Percentiles rank a stretch among this genome's conserved stretches.
Evolutionary conservation across 2,888 invertebrate species (phyloP).

Genomic region (Andrena chrysosceles): DNA sequence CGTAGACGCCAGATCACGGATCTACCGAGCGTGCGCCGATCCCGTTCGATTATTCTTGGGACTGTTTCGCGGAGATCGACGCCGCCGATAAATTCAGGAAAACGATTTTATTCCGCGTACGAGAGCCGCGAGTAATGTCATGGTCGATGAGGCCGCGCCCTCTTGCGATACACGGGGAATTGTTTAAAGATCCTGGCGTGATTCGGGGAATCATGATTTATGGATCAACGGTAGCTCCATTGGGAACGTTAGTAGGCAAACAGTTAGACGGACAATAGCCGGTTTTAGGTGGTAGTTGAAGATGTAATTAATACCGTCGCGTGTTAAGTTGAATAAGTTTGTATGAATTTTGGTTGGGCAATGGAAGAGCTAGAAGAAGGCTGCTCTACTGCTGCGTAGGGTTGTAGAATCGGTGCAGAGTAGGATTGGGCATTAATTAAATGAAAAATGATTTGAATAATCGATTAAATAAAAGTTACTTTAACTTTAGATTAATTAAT

Average conservation of each 20-base stretch:
- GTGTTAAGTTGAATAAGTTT: too few relatives aligned
- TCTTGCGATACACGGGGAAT: conserved; percentile 21
- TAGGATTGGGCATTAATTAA: too few relatives aligned
- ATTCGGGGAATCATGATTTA: conserved; percentile 38
- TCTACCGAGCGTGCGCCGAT: conserved; percentile 25
- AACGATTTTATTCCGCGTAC: conserved; percentile 27
- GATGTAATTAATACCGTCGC: not conserved
- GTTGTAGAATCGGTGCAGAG: too few relatives aligned
- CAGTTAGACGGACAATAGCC: not conserved
- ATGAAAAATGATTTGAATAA: too few relatives aligned
- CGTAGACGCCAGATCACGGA: conserved; percentile 33
- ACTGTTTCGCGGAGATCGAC: conserved; percentile 32
- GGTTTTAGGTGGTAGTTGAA: not conserved
- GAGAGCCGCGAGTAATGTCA: conserved; percentile 59
- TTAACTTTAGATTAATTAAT: too few relatives aligned
- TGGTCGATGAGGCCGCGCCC: conserved; percentile 60
- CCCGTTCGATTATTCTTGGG: conserved; percentile 30
- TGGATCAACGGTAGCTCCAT: not conserved
- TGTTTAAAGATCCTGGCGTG: conserved; percentile 38
- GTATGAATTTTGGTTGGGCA: not conserved
- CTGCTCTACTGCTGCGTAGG: too few relatives aligned
- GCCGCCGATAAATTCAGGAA: conserved; percentile 41
- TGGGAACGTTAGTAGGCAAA: not conserved
- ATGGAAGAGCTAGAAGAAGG: too few relatives aligned
- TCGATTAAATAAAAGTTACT: too few relatives aligned